A percentile compares a stretch with the other conserved stretches of the same genome.
Conservation (phyloP, 2,113 vertebrate genomes). For the Paracyprichromis sp. region DNA sequence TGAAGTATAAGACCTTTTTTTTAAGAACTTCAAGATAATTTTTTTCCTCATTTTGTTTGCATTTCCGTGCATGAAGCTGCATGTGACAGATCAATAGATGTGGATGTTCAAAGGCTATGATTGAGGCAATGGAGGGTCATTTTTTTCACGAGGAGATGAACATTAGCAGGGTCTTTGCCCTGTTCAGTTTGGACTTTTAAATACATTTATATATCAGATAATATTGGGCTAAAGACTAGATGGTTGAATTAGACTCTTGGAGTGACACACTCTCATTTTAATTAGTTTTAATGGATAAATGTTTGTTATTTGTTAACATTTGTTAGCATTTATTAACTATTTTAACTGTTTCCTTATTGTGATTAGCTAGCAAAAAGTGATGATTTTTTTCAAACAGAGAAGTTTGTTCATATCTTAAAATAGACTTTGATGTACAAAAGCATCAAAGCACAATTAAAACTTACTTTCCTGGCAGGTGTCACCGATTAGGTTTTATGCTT, state of each 20-base stretch:
- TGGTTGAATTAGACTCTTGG: not conserved
- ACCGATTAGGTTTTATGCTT: not conserved
- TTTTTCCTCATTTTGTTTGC: not conserved
- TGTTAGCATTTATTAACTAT: not conserved
- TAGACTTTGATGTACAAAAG: not conserved
- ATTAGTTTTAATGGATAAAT: not conserved
- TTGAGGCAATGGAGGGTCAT: not conserved
- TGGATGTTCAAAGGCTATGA: not conserved
- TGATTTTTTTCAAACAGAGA: not conserved
- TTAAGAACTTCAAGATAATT: not conserved
- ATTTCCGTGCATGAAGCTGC: constrained; percentile 29
- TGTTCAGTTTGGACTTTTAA: not conserved
- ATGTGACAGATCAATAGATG: not conserved
- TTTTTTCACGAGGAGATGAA: not conserved
- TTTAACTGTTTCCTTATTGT: not conserved
- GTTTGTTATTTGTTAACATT: not conserved
- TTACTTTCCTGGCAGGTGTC: not conserved
- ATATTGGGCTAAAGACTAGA: not conserved
- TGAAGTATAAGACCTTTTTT: not conserved
- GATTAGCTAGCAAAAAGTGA: rapidly evolving
- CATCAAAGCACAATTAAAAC: not conserved
- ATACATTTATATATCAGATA: not conserved
- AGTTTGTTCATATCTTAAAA: not conserved
- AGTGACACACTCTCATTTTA: not conserved
- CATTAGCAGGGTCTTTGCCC: not conserved